These are phyloP conservation scores for Synanceia verrucosa DNA, from an alignment of 2,797 vertebrate species.

Conservation along the genomic window DNA sequence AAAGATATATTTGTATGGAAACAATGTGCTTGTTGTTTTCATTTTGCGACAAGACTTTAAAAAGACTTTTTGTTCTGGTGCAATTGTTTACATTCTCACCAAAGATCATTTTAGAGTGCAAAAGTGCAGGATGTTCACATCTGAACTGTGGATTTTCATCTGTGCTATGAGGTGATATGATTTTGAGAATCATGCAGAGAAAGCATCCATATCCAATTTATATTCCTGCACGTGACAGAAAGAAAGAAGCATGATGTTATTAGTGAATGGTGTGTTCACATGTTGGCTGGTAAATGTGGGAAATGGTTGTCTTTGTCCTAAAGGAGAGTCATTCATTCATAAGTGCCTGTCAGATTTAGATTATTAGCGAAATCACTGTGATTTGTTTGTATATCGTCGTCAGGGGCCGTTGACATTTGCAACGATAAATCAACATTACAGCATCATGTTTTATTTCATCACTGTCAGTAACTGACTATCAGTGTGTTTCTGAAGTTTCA, in stretches of 20 bases:
- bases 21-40: not conserved
- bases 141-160: conserved; percentile 13
- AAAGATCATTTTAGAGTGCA: conserved; percentile 68
- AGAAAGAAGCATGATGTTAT: conserved; percentile 3
- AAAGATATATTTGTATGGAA: conserved; percentile 43
- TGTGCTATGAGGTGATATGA: conserved; percentile 7
- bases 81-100: conserved; percentile 74
- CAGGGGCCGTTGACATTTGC: conserved; percentile 10
- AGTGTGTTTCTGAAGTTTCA: conserved; percentile 6
- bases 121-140: conserved; percentile 14
- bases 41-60: conserved; percentile 30
- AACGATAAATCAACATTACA: conserved; percentile 18
- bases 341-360: conserved; percentile 52
- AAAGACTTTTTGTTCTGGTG: conserved; percentile 45
- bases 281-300: conserved; percentile 28
- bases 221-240: conserved; percentile 24
- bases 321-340: conserved; percentile 8
- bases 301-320: conserved; percentile 14
- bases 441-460: not conserved
- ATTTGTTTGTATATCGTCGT: conserved; percentile 22
- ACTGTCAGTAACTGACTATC: not conserved
- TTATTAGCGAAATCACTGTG: conserved; percentile 11
- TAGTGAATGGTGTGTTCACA: conserved; percentile 32
- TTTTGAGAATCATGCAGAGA: conserved; percentile 10
- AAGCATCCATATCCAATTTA: conserved; percentile 20